Evolutionary conservation across 2,113 vertebrate genomes (phyloP), one percentile per base, ranked within the genome.

Genomic region (Talpa occidentalis): DNA sequence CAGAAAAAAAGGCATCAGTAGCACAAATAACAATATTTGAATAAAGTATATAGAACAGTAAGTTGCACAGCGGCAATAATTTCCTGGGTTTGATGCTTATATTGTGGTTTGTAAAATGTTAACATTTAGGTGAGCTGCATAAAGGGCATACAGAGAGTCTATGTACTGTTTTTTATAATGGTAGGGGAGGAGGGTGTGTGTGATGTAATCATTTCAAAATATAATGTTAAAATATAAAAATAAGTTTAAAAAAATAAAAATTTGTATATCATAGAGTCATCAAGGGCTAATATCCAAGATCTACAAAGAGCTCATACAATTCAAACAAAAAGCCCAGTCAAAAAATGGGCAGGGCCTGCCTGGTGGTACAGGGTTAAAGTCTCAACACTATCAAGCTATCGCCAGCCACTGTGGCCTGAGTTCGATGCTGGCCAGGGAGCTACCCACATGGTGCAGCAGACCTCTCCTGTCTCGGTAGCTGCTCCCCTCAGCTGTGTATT

Each of bases 221-320:
- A 11, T 86, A 88, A 87, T 93, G 17, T 59, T 82, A 78, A 64
- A 77, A 79, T 42, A 40, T 21, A 86, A 93, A 91, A 56, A 83
- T 70, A 87, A 44, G 37, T 52, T 64, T 64, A 11, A 56, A 42
- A 91, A 78, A 26, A 26, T 16, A 92, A 85, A 80, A 56, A 56
- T 22, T 16, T 22, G 21, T 22, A 56, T 22, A 22, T 9, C 21
- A 22, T 22, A 56, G 21, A 56, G 3, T 21, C 19, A 56, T 5
- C 2, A 56, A 22, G 21, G 21, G 54, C 54, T 56, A 56, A 56
- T 22, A 56, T 56, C 54, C 21, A 22, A 56, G 21, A 56, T 56
- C 54, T 56, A 56, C 54, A 56, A 56, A 56, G 21, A 56, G 21
- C 54, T 56, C 24, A 56, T 56, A 5, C 21, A 56, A 22, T 5